A percentile compares a stretch with the other conserved stretches of the same genome.
Evolutionary conservation across 2,888 invertebrate genomes (phyloP).

Genomic region (Abrostola tripartita): DNA sequence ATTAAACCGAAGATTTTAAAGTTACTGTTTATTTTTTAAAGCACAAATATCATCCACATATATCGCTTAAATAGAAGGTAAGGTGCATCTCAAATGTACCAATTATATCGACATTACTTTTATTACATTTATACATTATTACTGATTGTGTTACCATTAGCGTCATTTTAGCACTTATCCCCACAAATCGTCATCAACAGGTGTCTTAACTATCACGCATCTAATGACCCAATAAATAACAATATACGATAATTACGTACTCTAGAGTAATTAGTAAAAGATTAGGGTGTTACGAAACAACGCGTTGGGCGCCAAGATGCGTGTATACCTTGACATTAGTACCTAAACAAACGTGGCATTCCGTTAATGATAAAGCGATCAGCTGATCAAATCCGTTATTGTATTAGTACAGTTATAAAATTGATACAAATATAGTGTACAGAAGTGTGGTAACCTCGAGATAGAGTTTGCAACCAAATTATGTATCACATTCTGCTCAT

Average conservation of each 20-base stretch:
- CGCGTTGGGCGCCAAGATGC: conserved; percentile 30
- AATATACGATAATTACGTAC: conserved; percentile 38
- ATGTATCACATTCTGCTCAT: no score
- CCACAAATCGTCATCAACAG: conserved; percentile 19
- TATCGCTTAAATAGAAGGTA: no score
- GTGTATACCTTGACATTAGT: conserved; percentile 20
- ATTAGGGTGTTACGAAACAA: conserved; percentile 40
- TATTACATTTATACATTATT: no score
- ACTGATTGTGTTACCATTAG: neutral
- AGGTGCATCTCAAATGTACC: no score
- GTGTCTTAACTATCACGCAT: conserved; percentile 41
- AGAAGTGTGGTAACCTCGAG: neutral
- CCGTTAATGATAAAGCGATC: neutral
- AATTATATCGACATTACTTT: no score
- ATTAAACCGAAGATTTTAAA: no score
- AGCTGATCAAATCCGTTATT: conserved; percentile 7
- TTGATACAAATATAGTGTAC: neutral
- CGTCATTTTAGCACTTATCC: conserved; percentile 6
- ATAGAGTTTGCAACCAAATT: neutral
- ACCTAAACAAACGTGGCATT: conserved; percentile 16
- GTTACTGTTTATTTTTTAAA: no score
- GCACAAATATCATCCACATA: no score
- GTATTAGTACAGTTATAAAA: neutral
- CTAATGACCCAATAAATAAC: conserved; percentile 57
- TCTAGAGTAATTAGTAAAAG: conserved; percentile 40